Conservation (phyloP, 1,140 invertebrate species). For the Acromyrmex heyeri region DNA sequence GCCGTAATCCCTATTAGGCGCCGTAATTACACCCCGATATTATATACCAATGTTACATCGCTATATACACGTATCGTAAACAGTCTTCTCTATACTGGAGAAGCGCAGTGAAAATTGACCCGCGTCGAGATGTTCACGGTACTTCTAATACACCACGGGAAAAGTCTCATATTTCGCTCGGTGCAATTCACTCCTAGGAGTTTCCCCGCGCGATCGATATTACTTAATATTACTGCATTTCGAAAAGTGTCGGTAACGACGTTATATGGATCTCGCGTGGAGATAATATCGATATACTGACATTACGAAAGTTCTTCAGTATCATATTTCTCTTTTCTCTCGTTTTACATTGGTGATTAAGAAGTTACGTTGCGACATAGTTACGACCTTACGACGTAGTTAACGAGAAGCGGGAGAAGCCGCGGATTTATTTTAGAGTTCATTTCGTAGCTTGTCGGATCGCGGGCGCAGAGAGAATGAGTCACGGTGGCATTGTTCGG, state of each 20-base stretch:
- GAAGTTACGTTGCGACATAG: background rate
- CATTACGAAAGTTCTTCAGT: background rate
- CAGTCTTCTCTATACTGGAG: background rate
- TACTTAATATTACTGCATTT: constrained; percentile 22
- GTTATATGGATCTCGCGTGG: background rate
- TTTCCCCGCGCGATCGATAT: constrained; percentile 8
- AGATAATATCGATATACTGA: background rate
- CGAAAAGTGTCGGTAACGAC: constrained; percentile 3
- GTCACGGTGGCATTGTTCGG: constrained; percentile 78
- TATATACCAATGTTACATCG: constrained; percentile 58
- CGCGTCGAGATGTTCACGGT: constrained; percentile 6
- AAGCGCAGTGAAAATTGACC: constrained; percentile 43
- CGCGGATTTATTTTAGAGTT: constrained; percentile 76
- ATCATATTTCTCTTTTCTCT: background rate
- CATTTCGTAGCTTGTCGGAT: constrained; percentile 73
- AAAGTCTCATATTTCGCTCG: constrained; percentile 44
- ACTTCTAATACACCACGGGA: background rate
- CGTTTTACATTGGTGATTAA: background rate
- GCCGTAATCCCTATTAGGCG: constrained; percentile 72
- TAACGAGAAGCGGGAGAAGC: constrained; percentile 36
- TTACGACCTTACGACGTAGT: constrained; percentile 17
- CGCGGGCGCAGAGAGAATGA: constrained; percentile 73
- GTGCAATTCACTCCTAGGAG: background rate
- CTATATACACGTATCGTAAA: constrained; percentile 58
- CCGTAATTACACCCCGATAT: constrained; percentile 68